Evolutionary conservation across 2,113 vertebrate species (phyloP).

Genomic region (Cyprinodon variegatus): DNA sequence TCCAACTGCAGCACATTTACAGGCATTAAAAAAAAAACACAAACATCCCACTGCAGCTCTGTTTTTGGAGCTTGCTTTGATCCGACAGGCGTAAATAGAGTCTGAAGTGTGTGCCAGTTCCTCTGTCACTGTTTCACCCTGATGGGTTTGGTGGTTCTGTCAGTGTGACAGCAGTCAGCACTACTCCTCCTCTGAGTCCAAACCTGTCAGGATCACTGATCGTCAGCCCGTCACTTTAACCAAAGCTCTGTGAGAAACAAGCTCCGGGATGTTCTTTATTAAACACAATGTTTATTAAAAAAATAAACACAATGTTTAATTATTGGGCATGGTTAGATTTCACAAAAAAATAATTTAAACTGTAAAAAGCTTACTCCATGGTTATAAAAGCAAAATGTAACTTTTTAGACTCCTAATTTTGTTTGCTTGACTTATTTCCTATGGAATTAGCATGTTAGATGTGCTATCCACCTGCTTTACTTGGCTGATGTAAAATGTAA

Average conservation of each 20-base stretch:
- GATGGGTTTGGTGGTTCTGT: slow-evolving; percentile 9
- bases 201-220: background rate
- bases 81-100: background rate
- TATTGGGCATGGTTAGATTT: background rate
- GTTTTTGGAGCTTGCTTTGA: background rate
- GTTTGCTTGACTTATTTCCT: background rate
- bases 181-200: slow-evolving; percentile 10
- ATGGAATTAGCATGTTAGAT: background rate
- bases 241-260: background rate
- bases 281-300: background rate
- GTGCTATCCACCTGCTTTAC: no score
- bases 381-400: background rate
- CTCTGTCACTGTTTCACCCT: background rate
- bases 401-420: background rate
- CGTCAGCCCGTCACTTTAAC: slow-evolving; percentile 8
- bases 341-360: background rate
- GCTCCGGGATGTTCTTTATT: background rate
- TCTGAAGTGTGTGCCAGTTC: background rate
- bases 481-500: no score
- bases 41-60: background rate
- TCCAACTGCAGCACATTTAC: background rate
- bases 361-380: background rate
- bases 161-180: background rate
- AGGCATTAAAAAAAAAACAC: background rate
- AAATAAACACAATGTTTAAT: no score